phyloP scores from a whole-genome alignment of 2,797 vertebrate species.

The Ambastaia sidthimunki region DNA sequence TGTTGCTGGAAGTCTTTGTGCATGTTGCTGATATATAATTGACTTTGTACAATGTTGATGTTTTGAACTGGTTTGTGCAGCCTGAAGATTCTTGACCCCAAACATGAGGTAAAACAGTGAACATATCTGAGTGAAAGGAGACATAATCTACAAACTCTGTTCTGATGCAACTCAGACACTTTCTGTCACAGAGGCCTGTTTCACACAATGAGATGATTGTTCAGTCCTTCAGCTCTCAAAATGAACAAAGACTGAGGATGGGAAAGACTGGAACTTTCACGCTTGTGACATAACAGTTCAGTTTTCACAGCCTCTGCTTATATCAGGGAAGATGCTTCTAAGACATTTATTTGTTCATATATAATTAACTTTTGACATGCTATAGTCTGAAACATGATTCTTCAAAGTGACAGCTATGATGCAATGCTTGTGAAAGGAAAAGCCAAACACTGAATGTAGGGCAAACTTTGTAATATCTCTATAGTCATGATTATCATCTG shows the following conservation, averaged over 20 bases:
- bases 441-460: background rate
- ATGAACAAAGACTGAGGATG: background rate
- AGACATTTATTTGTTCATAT: slow-evolving; percentile 3
- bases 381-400: background rate
- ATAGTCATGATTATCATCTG: background rate
- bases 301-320: background rate
- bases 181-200: background rate
- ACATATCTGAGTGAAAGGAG: background rate
- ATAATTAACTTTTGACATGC: slow-evolving; percentile 9
- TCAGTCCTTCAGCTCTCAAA: slow-evolving; percentile 6
- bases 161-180: slow-evolving; percentile 9
- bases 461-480: background rate
- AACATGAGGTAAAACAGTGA: slow-evolving; percentile 6
- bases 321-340: slow-evolving; percentile 3
- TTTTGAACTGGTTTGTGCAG: background rate
- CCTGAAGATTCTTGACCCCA: slow-evolving; percentile 3
- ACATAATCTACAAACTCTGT: background rate
- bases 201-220: slow-evolving; percentile 29
- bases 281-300: slow-evolving; percentile 10
- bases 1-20: background rate
- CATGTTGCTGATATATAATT: background rate
- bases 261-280: background rate
- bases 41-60: too few relatives aligned
- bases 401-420: slow-evolving; percentile 18
- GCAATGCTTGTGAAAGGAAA: slow-evolving; percentile 23